A percentile compares a stretch with the other conserved stretches of the same genome.
These are phyloP conservation scores for Charaxes varanes DNA, from an alignment of 1,140 invertebrate genomes.

Conservation along the genomic window DNA sequence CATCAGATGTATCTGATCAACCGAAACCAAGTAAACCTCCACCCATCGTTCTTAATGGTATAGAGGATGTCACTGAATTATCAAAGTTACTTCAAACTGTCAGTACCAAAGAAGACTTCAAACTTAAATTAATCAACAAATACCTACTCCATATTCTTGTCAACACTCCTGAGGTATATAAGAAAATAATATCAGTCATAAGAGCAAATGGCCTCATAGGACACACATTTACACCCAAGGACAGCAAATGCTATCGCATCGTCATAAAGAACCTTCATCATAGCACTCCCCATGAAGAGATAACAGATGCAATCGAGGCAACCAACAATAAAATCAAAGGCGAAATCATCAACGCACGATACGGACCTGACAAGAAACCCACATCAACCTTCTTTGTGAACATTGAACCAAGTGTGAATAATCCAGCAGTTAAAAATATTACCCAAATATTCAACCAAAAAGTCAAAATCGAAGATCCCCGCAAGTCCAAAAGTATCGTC, in stretches of 20 bases:
- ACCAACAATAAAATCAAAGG: slow-evolving; percentile 18
- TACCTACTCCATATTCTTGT: slow-evolving; percentile 13
- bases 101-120: slow-evolving; percentile 1
- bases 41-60: slow-evolving; percentile 18
- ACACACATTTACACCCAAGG: slow-evolving; percentile 21
- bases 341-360: slow-evolving; percentile 22
- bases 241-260: slow-evolving; percentile 11
- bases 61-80: slow-evolving; percentile 19
- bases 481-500: slow-evolving; percentile 11
- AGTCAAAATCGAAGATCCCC: slow-evolving; percentile 22
- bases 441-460: slow-evolving; percentile 17
- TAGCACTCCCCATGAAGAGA: slow-evolving; percentile 14
- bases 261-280: slow-evolving; percentile 25
- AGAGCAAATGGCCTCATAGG: slow-evolving; percentile 20
- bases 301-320: slow-evolving; percentile 15
- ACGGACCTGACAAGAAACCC: slow-evolving; percentile 17
- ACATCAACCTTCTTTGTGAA: slow-evolving; percentile 24
- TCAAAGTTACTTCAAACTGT: slow-evolving; percentile 9
- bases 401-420: slow-evolving; percentile 9
- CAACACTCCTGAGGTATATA: slow-evolving; percentile 6
- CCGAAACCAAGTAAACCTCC: slow-evolving; percentile 9
- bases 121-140: slow-evolving; percentile 14
- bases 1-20: neutral
- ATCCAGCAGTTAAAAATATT: slow-evolving; percentile 12
- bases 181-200: slow-evolving; percentile 11